A percentile compares a stretch with the other conserved stretches of the same genome.
Evolutionary conservation across 2,797 vertebrate genomes (phyloP).

Genomic region (Schizopygopsis malacanthus): DNA sequence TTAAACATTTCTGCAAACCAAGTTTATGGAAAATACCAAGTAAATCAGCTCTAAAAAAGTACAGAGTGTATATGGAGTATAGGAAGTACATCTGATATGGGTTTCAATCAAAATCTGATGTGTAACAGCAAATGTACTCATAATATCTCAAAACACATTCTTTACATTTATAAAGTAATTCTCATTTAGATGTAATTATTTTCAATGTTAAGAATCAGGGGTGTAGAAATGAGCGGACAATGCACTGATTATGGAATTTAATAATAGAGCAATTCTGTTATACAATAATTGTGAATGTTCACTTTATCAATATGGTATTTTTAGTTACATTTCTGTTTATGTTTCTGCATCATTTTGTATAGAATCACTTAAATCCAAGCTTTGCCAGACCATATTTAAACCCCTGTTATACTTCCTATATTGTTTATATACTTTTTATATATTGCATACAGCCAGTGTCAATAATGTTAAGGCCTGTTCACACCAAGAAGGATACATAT

Average conservation of each 20-base stretch:
- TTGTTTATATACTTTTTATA: background rate
- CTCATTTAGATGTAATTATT: background rate
- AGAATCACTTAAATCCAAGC: background rate
- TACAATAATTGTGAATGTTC: background rate
- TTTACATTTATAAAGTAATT: background rate
- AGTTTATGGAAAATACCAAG: constrained; percentile 8
- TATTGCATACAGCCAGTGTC: background rate
- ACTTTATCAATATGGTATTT: background rate
- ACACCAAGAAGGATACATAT: background rate
- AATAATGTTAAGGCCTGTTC: background rate
- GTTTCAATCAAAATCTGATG: background rate
- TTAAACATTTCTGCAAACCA: constrained; percentile 22
- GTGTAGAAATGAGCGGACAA: constrained; percentile 20
- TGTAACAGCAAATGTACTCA: background rate
- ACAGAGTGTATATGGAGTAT: background rate
- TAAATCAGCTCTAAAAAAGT: background rate
- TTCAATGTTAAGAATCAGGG: background rate
- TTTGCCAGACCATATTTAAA: constrained; percentile 2
- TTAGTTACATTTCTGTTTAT: background rate
- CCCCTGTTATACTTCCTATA: background rate
- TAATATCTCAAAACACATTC: background rate
- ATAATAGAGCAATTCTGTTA: background rate
- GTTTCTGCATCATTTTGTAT: background rate
- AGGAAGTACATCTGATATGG: background rate
- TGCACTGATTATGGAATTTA: background rate